These are phyloP conservation scores for Stegodyphus mimosarum DNA, from an alignment of 1,140 invertebrate genomes.

Conservation along the genomic window DNA sequence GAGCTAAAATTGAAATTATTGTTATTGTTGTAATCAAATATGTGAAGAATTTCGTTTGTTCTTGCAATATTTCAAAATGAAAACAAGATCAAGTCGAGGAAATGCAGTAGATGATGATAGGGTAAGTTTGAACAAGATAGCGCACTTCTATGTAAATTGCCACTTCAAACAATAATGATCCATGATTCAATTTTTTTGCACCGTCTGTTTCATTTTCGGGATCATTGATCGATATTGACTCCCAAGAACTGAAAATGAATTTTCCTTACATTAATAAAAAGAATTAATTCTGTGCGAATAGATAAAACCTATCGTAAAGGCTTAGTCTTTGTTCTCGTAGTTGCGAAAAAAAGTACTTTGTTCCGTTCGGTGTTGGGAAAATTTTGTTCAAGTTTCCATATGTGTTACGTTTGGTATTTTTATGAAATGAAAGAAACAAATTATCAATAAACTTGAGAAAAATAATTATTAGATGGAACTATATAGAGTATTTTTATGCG, in stretches of 20 bases:
- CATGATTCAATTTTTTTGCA: slow-evolving; percentile 3
- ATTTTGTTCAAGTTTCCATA: no score
- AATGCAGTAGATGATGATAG: slow-evolving; percentile 34
- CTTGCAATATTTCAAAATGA: slow-evolving; percentile 21
- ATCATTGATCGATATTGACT: slow-evolving; percentile 6
- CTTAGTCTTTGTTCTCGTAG: background rate
- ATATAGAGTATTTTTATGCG: no score
- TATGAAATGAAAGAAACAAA: no score
- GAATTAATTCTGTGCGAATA: no score
- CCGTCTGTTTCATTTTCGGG: background rate
- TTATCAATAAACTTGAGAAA: no score
- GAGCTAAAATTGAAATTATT: background rate
- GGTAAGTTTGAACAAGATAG: slow-evolving; percentile 8
- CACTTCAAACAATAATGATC: slow-evolving; percentile 34
- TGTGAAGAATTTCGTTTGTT: slow-evolving; percentile 17
- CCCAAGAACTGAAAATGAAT: no score
- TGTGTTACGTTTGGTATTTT: no score
- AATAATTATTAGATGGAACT: no score
- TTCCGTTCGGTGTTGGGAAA: no score
- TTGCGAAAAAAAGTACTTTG: no score
- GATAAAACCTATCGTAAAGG: background rate
- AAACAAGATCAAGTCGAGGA: slow-evolving; percentile 43
- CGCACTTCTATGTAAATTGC: slow-evolving; percentile 3
- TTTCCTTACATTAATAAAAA: no score
- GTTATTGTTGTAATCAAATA: slow-evolving; percentile 10